These are phyloP conservation scores for Yponomeuta evonymella DNA, from an alignment of 2,888 invertebrate genomes.

Conservation along the genomic window DNA sequence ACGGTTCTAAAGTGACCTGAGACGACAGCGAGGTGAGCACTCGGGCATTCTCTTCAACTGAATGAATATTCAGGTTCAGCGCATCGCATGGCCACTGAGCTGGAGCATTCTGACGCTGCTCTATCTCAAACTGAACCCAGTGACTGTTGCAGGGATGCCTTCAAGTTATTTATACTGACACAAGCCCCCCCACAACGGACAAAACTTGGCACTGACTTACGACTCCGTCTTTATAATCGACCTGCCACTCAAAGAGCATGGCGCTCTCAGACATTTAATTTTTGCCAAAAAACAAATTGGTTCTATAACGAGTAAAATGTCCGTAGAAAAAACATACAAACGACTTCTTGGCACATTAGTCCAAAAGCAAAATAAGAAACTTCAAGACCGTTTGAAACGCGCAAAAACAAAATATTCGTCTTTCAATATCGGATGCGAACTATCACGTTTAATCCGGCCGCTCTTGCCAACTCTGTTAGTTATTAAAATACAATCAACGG, in stretches of 20 bases:
- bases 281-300: constrained; percentile 1
- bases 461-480: constrained; percentile 10
- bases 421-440: constrained; percentile 10
- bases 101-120: neutral
- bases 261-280: neutral
- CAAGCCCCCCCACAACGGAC: neutral
- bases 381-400: neutral
- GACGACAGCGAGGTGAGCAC: neutral
- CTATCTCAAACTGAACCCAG: neutral
- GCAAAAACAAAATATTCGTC: constrained; percentile 5
- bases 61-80: neutral
- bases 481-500: constrained; percentile 6
- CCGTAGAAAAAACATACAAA: neutral
- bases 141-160: neutral
- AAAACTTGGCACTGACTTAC: neutral
- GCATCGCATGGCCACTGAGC: neutral
- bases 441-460: constrained; percentile 8
- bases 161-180: neutral
- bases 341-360: neutral
- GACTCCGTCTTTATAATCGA: neutral
- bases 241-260: neutral
- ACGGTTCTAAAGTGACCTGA: neutral
- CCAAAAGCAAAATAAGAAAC: neutral
- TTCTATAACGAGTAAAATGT: neutral
- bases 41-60: neutral